These are phyloP conservation scores for Macrotrachela quadricornifera DNA, from an alignment of 1,140 invertebrate genomes.

Conservation along the genomic window DNA sequence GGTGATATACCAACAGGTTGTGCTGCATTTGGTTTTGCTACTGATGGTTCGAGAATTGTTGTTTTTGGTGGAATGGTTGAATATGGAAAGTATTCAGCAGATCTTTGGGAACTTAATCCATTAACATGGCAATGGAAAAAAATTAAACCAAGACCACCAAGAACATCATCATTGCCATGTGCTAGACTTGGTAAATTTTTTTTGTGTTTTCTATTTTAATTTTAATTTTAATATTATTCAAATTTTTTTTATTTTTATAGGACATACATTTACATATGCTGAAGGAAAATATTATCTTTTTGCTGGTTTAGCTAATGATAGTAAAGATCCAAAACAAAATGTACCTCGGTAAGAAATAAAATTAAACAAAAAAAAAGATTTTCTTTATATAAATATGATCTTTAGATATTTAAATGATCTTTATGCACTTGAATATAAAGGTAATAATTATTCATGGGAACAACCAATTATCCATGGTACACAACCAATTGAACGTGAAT, in stretches of 20 bases:
- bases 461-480: slow-evolving; percentile 60
- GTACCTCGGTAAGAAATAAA: slow-evolving; percentile 40
- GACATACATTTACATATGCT: slow-evolving; percentile 90
- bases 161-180: slow-evolving; percentile 65
- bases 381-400: too few relatives aligned
- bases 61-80: slow-evolving; percentile 99
- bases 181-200: slow-evolving; percentile 42
- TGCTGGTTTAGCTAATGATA: slow-evolving; percentile 88
- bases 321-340: slow-evolving; percentile 89
- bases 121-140: slow-evolving; percentile 94
- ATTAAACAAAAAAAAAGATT: too few relatives aligned
- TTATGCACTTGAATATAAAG: slow-evolving; percentile 62
- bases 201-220: too few relatives aligned
- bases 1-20: slow-evolving; percentile 93
- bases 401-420: slow-evolving; percentile 57
- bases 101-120: slow-evolving; percentile 82
- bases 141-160: slow-evolving; percentile 43
- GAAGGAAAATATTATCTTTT: slow-evolving; percentile 83
- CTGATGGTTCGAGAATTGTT: slow-evolving; percentile 70
- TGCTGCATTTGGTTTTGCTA: slow-evolving; percentile 87
- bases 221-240: too few relatives aligned
- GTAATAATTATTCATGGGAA: slow-evolving; percentile 63
- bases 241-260: slow-evolving; percentile 19
- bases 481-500: slow-evolving; percentile 76
- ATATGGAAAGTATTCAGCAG: slow-evolving; percentile 97